A percentile compares a stretch with the other conserved stretches of the same genome.
These are phyloP conservation scores for Hirudo medicinalis DNA, from an alignment of 1,140 invertebrate genomes.

Conservation along the genomic window DNA sequence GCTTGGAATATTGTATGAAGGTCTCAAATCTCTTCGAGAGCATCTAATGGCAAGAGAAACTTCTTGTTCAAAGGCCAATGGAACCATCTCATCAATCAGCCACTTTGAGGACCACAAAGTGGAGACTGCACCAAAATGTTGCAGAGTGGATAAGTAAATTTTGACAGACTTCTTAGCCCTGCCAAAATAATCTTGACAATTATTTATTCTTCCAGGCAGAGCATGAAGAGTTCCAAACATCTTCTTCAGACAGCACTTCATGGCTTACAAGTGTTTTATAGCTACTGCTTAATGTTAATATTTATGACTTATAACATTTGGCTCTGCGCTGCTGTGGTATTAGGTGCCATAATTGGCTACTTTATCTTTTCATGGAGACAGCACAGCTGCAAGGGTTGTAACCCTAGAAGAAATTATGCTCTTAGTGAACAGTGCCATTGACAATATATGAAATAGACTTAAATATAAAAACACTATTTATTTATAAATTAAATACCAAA, in stretches of 20 bases:
- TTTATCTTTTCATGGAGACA: constrained; percentile 53
- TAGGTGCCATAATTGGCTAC: constrained; percentile 70
- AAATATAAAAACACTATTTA: too few species aligned
- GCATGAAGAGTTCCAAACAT: constrained; percentile 41
- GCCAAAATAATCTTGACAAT: not conserved
- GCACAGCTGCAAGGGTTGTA: not conserved
- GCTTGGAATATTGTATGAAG: constrained; percentile 4
- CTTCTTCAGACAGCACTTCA: constrained; percentile 67
- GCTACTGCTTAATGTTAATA: constrained; percentile 80
- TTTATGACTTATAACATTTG: constrained; percentile 95
- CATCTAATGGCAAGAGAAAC: not conserved
- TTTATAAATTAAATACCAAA: too few species aligned
- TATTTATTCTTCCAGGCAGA: constrained; percentile 7
- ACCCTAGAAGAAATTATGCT: not conserved
- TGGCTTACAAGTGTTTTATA: constrained; percentile 66
- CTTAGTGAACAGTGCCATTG: not conserved
- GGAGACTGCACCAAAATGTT: not conserved
- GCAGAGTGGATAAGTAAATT: not conserved
- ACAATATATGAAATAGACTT: not conserved
- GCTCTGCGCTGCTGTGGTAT: constrained; percentile 68
- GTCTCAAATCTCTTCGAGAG: not conserved
- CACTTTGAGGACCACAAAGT: not conserved
- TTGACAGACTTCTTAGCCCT: not conserved
- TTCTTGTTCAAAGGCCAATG: not conserved
- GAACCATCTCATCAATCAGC: not conserved